Evolutionary conservation across 2,797 vertebrate species (phyloP), one percentile per base, ranked within the genome.

Genomic region (Scomberomorus guttatus): DNA sequence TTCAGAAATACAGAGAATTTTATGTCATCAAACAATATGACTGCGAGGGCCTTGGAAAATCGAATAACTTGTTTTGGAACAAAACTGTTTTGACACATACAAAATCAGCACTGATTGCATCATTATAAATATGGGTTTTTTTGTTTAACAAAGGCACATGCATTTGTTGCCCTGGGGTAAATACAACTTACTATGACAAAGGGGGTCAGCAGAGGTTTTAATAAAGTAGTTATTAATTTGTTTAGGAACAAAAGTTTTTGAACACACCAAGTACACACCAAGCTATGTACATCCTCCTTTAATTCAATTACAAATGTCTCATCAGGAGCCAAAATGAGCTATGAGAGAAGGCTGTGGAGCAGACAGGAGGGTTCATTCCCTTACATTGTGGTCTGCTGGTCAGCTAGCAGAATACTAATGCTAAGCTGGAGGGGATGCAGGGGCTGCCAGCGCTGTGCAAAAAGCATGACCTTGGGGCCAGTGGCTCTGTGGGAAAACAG

Each of bases 391-490:
- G 73, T 66, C 71, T 81, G 66, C 37, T 2, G 60, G 57, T 77
- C 17, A 17, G 63, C 77, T 65, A 66, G 24, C 73, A 71, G 89
- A 92, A 92, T 91, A 88, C 87, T 87, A 91, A 91, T 91, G 84
- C 71, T 71, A 77, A 84, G 74, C 87, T 85, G 75, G 75, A 84
- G 87, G 83, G 80, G 75, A 75, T 75, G 67, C 77, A 75, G 71
- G 71, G 68, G 61, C 75, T 80, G 80, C 81, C 84, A 84, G 87
- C 56, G n/a, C 71, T 81, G 79, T 50, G 83, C 63, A 85, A 34
- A 90, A 91, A 89, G 68, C 51, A 76, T 90, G 91, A 94, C 92
- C 93, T 94, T 90, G 91, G 91, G 89, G 85, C 87, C 79, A 83
- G 69, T 25, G 59, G 72, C 65, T 90, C 70, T 69, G n/a, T 86